Evolutionary conservation across 1,140 invertebrate species (phyloP), one percentile per base, ranked within the genome.

Genomic region (Paraescarpia echinospica): DNA sequence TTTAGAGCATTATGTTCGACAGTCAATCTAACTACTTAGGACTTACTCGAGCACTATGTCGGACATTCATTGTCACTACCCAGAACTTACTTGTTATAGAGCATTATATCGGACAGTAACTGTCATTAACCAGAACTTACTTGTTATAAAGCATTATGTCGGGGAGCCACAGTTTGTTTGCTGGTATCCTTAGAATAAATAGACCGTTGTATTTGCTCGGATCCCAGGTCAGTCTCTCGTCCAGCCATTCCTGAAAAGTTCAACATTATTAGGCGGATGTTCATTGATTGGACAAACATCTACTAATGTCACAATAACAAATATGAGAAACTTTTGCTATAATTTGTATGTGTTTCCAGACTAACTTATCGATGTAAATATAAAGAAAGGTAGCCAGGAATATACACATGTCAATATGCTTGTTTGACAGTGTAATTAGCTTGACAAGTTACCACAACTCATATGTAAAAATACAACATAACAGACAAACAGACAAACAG

Each of bases 101-200:
- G 41, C 4, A 41, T 12, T 6, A 41, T 41, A 12, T 41, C 41
- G 12, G 41, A 41, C 41, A 41, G 4, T 41, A 6, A 41, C 41
- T 41, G 41, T 41, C 12, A 41, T 6, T 12, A 41, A 4, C 4
- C 41, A 41, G 41, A 12, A 97, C 98, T 98, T 96, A 99, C 98
- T 99, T 99, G 96, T 99, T 99, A 95, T 98, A 99, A 27, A 99
- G 97, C n/a, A 98, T 98, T 94, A 99, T 98, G 96, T 99, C 98
- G 27, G 98, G 98, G 90, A 99, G 96, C 99, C 98, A 99, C 96
- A 99, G 99, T 96, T 96, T 96, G 51, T 96, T 96, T 12, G 95
- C 96, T 33, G 97, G 97, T 94, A 99, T 98, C 89, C 96, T 95
- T 12, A 97, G 94, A 27, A 96, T 95, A 92, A 95, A 98, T 89